Evolutionary conservation across 2,113 vertebrate species (phyloP), one percentile per base, ranked within the genome.

Genomic region (Clarias batrachus): DNA sequence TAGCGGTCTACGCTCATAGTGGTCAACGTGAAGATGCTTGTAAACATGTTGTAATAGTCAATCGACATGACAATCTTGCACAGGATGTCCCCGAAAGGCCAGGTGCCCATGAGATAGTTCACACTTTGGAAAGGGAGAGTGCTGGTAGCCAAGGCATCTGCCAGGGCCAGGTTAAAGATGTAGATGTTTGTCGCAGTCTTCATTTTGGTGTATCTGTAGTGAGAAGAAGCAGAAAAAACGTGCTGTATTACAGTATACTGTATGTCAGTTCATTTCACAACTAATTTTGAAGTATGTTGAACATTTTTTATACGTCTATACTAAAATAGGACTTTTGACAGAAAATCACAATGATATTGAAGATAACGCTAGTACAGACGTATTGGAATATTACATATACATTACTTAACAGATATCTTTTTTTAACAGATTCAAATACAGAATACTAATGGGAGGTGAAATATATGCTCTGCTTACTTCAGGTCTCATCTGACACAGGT

Each of bases 11-110:
- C 96, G 23, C 98, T 99, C 98, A 99, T 99, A 83, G 98, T 99
- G 87, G 98, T 99, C 89, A 99, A 96, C 0, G 98, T 99, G 91
- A 99, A 99, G 91, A 99, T 99, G 85, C 98, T 99, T 85, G 97
- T 99, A 94, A 99, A 99, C 98, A 99, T 99, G 89, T 99, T 99
- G 92, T 99, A 99, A 92, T 99, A 99, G 93, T 99, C 98, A 68
- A 99, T 99, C 88, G 98, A 99, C 93, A 99, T 96, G 76, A 97
- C 96, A 0, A 98, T 96, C 94, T 99, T 99, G 92, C 98, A 99
- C 73, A 99, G 94, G 19, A 96, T 90, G 76, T 97, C 96, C 17
- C 98, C 98, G 1, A 99, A 99, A 0, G 97, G 97, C 98, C 98
- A 99, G 0, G 97, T 98, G 52, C 97, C 98, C 97, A 99, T 97